phyloP scores from a whole-genome alignment of 2,888 invertebrate species.

The Nephrotoma guestfalica region DNA sequence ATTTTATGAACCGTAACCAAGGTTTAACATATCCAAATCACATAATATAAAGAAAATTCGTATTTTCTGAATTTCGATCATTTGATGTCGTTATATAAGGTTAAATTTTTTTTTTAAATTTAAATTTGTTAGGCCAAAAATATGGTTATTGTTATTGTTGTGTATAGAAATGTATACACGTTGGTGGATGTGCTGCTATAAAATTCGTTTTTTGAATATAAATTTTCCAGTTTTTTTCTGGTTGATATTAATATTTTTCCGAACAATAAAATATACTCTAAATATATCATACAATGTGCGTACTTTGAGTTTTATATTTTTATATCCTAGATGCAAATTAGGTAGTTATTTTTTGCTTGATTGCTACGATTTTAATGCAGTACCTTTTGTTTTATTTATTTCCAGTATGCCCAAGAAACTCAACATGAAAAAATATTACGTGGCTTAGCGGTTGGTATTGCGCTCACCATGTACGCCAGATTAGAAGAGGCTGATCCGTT shows the following conservation, averaged over 20 bases:
- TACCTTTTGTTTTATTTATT: constrained; percentile 10
- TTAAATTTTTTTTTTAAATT: neutral
- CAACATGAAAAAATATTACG: constrained; percentile 96
- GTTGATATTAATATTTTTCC: neutral
- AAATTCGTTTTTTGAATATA: neutral
- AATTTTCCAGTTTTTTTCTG: neutral
- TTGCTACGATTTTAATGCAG: neutral
- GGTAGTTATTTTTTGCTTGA: neutral
- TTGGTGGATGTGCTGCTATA: neutral
- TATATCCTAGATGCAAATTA: neutral
- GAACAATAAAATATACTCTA: neutral
- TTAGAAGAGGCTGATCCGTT: constrained; percentile 92
- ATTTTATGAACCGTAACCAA: neutral
- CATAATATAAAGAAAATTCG: neutral
- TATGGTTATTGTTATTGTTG: neutral
- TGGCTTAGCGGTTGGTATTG: constrained; percentile 91
- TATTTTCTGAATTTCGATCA: neutral
- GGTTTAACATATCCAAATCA: neutral
- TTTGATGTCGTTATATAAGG: neutral
- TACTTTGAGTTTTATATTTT: neutral
- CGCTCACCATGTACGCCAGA: constrained; percentile 92
- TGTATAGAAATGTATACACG: neutral
- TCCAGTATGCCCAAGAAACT: constrained; percentile 68
- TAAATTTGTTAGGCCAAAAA: neutral
- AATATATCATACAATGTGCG: neutral